Base-by-base conservation (phyloP, 2,888 invertebrate genomes). In the Thysanoteuthis rhombus region DNA sequence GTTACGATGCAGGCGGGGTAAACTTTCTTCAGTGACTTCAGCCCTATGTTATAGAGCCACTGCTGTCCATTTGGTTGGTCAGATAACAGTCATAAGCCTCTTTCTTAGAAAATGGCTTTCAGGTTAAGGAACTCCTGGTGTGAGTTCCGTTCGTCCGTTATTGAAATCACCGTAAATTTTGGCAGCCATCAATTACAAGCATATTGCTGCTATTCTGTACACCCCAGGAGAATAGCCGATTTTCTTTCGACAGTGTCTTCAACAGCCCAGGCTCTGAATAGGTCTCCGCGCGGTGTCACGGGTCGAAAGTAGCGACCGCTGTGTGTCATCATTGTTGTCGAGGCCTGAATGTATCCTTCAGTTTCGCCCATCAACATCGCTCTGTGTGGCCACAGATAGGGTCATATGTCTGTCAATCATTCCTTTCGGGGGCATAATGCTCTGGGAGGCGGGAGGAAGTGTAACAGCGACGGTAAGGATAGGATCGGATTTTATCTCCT, bases 121-220 rank as follows among this genome's bases (percentile, higher is more conserved):
- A 75, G 75, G 75, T 75, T 75, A 75, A 75, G 75, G 75, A 75
- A 75, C 75, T n/a, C 75, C 75, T n/a, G 75, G 75, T 75, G 75
- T n/a, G 75, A n/a, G 75, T 75, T 75, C 75, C n/a, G 75, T 75
- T 75, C 75, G n/a, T 19, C n/a, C n/a, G 75, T 75, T 32, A 75
- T 75, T 75, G 75, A 75, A 75, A 75, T 75, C 75, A n/a, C n/a
- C 75, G n/a, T n/a, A n/a, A 75, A 75, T 75, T 75, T 75, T 75
- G 75, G 75, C 75, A 75, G 75, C 75, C 75, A 75, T n/a, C 75
- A 75, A 75, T 75, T 75, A 75, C 32, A n/a, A 75, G 75, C 75
- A 75, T 75, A 75, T 75, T 75, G 32, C n/a, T n/a, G n/a, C n/a
- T 75, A 75, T 75, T 75, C 75, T 75, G n/a, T 32, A n/a, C 75